Base-by-base conservation (phyloP, 2,113 vertebrate genomes). In the Cyanoliseus patagonus region DNA sequence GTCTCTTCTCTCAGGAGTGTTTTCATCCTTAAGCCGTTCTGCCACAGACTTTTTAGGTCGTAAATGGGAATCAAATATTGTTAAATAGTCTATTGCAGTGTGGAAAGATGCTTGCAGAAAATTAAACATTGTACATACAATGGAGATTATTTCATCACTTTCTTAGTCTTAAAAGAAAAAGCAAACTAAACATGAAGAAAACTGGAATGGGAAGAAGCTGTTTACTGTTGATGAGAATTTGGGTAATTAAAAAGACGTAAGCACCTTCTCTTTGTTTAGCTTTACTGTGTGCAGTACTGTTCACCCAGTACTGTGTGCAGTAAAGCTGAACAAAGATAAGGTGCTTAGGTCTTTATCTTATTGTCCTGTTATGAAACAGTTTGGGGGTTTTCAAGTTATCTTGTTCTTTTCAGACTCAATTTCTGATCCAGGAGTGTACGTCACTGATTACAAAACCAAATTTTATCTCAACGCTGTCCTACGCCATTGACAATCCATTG, bases 371-470 rank as follows among this genome's bases (percentile, higher is more conserved):
- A 17, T 0, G 2, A 75, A 86, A 23, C 17, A 25, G 6, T 15
- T 22, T 5, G 6, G 4, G 14, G 17, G 4, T 52, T 18, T 84
- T 82, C 7, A 81, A 33, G 13, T 91, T 95, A 31, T 23, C 51
- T 95, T 94, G 37, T 93, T 95, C 25, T 95, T 97, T 98, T 67
- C 98, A 99, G 99, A 99, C 99, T 98, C 99, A 99, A 91, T 99
- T 99, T 99, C 98, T 99, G 99, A 99, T 99, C 98, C 99, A 99
- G 98, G 99, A 99, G 99, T 99, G 99, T 98, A 98, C 99, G 66
- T 99, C 98, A 77, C 98, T 99, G 98, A 99, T 99, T 96, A 99
- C 99, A 67, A 99, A 99, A 98, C 99, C 99, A 97, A 99, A 99
- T 97, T 99, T 99, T 98, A 99, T 99, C 98, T 99, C 99, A 61